phyloP scores from a whole-genome alignment of 2,113 vertebrate genomes.

The Perognathus longimembris region DNA sequence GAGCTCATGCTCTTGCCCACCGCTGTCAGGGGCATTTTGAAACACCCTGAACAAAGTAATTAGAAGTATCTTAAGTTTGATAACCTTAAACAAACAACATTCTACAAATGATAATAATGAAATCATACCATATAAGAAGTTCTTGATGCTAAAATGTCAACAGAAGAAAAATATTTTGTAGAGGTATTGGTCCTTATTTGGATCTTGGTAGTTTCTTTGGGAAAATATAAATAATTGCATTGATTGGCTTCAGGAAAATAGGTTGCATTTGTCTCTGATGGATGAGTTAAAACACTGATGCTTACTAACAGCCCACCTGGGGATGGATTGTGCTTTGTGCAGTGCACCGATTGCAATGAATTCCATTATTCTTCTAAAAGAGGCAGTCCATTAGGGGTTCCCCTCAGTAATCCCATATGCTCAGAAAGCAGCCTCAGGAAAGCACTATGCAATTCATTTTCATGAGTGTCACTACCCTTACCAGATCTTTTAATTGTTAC shows the following conservation, averaged over 20 bases:
- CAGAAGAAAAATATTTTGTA: background rate
- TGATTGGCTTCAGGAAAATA: background rate
- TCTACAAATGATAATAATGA: background rate
- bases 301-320: no score
- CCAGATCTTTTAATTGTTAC: background rate
- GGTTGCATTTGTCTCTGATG: background rate
- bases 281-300: background rate
- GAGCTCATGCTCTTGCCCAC: background rate
- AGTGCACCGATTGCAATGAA: background rate
- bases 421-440: background rate
- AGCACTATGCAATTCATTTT: background rate
- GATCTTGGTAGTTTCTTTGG: background rate
- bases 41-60: no score
- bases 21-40: background rate
- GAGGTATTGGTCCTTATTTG: background rate
- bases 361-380: background rate
- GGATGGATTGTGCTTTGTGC: background rate
- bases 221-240: background rate
- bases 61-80: background rate
- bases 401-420: background rate
- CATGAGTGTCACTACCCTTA: background rate
- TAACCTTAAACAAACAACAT: background rate
- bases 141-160: background rate
- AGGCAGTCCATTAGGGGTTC: fast-evolving
- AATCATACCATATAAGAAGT: no score